Conservation (phyloP, 2,888 invertebrate species). For the Orthonevra nobilis region DNA sequence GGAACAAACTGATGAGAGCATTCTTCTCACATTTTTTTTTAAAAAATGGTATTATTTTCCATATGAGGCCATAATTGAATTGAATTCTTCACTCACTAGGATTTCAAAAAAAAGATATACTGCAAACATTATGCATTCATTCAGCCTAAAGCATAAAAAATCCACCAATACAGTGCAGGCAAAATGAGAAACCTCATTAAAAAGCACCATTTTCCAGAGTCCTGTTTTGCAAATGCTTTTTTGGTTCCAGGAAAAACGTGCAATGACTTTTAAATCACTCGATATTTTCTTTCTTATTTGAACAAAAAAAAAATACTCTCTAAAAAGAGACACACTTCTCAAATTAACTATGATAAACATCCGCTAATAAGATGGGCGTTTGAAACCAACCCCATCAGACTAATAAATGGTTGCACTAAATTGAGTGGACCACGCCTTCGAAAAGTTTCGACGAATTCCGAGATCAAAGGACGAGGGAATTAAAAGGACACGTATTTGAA, state of each 20-base stretch:
- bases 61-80: too few relatives aligned
- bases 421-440: conserved; percentile 33
- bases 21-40: too few relatives aligned
- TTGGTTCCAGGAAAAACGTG: conserved; percentile 21
- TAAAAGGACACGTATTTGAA: conserved; percentile 5
- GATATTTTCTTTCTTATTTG: too few relatives aligned
- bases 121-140: too few relatives aligned
- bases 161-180: background rate
- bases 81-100: too few relatives aligned
- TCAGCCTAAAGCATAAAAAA: background rate
- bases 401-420: conserved; percentile 61
- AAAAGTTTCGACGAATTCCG: background rate
- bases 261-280: conserved; percentile 20
- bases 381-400: conserved; percentile 32
- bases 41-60: too few relatives aligned
- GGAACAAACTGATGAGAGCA: too few relatives aligned
- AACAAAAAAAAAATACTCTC: too few relatives aligned
- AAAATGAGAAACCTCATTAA: conserved; percentile 54
- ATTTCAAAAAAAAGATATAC: too few relatives aligned
- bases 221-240: conserved; percentile 7
- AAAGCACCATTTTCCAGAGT: conserved; percentile 25
- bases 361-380: conserved; percentile 55
- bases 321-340: conserved; percentile 60
- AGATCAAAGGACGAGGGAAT: conserved; percentile 37
- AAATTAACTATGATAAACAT: conserved; percentile 63